Evolutionary conservation across 1,140 invertebrate genomes (phyloP), one percentile per base, ranked within the genome.

Genomic region (Megalonaias nervosa): DNA sequence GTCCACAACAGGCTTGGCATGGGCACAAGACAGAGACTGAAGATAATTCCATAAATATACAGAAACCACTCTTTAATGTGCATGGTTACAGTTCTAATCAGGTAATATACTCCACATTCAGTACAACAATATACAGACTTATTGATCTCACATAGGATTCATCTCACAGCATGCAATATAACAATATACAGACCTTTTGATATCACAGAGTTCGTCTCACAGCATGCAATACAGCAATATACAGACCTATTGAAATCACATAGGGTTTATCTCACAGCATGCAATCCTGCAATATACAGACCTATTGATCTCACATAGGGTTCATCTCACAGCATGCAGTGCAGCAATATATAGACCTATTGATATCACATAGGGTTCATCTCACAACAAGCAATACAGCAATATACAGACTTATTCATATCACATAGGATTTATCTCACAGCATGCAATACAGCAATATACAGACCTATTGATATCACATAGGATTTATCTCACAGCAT

Each of bases 41-140:
- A 61, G 80, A 82, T 61, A 84, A 87, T 13, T 75, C 83, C 26
- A 74, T 83, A 0, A 72, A 79, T 65, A 85, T 89, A 59, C 82
- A 88, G 48, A 85, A 86, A 62, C 88, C 88, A 14, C 75, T 90
- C 56, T 89, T 88, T 84, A 78, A 88, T 56, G 67, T 90, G 5
- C 79, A 86, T 71, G 83, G 83, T 9, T 90, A 88, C 71, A 88
- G 85, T 31, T 77, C 86, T 11, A 84, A 86, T 61, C 88, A 90
- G 89, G 88, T 89, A 72, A 64, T 62, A 62, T 13, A 15, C 16
- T 61, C 16, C 3, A 61, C 21, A 19, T 62, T 9, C 60, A 62
- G 14, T 62, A 23, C 21, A n/a, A 14, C 21, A n/a, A 5, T 12
- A 23, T n/a, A n/a, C 11, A 62, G 60, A 62, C 21, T 6, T 62